Base-by-base conservation (phyloP, 2,113 vertebrate genomes). In the Brienomyrus longianalis region DNA sequence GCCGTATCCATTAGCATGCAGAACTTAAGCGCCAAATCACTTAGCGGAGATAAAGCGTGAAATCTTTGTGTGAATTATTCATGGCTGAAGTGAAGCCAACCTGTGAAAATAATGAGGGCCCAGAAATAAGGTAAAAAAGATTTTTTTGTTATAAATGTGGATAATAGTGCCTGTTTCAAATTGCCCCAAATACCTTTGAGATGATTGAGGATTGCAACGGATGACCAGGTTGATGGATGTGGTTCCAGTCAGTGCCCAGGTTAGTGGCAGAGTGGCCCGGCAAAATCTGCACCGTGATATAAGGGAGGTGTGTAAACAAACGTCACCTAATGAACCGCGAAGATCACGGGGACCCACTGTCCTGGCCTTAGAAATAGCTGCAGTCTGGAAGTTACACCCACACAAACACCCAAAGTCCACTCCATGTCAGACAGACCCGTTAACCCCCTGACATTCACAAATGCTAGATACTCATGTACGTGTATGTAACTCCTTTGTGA, bases 341-440 rank as follows among this genome's bases (percentile, higher is more conserved):
- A 77, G 83, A 85, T 19, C 5, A 48, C 59, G 35, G 17, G 15
- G 56, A 70, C 43, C 84, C 56, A 27, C 83, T 86, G 83, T 51
- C 23, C 54, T 39, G 43, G 35, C 43, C 88, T 48, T 8, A 90
- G 93, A 93, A 90, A 92, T 92, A 91, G 93, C 93, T 92, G 89
- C 90, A 80, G 39, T 45, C 54, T 88, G 56, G 89, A 91, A 90
- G 91, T 77, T 90, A 85, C 88, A 90, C 84, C 89, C 85, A 70
- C 83, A 62, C 90, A 52, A 19, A 47, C 66, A 93, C 74, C 31
- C 95, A 96, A 96, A 96, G 95, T 96, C 95, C 96, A 96, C 31
- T 91, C 91, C 92, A 92, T 50, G 27, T 88, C 47, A 35, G 54
- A 59, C 31, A 85, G 39, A 85, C 89, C 83, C 17, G 59, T 77